Percentiles rank a stretch among this genome's conserved stretches.
phyloP scores from a whole-genome alignment of 2,113 vertebrate genomes.

The Poeciliopsis occidentalis region DNA sequence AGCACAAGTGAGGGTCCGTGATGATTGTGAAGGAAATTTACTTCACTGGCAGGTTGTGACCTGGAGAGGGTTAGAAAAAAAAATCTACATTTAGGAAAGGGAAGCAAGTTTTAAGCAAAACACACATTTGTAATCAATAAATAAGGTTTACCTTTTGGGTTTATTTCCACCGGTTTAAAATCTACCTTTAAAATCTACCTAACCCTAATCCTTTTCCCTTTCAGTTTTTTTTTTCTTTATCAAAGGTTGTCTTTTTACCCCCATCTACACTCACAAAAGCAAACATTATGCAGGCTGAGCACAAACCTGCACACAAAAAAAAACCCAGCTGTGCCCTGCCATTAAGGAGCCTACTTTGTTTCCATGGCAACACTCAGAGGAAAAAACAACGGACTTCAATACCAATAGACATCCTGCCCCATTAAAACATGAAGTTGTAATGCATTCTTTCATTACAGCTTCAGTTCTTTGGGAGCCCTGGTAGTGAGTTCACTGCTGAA shows the following conservation, averaged over 20 bases:
- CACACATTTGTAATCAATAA: not conserved
- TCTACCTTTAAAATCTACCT: constrained; percentile 10
- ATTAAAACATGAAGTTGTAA: constrained; percentile 40
- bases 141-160: constrained; percentile 8
- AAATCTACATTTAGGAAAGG: constrained; percentile 12
- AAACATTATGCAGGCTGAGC: constrained; percentile 34
- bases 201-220: not conserved
- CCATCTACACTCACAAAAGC: constrained; percentile 6
- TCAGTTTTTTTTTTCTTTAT: constrained; percentile 31
- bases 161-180: constrained; percentile 26
- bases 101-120: not conserved
- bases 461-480: constrained; percentile 52
- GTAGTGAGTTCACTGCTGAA: constrained; percentile 54
- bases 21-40: constrained; percentile 42
- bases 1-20: constrained; percentile 58
- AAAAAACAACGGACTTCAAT: constrained; percentile 63
- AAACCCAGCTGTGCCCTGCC: constrained; percentile 5
- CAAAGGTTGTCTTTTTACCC: constrained; percentile 13
- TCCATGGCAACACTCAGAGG: constrained; percentile 69
- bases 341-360: constrained; percentile 46
- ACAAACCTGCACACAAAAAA: constrained; percentile 4
- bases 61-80: constrained; percentile 55
- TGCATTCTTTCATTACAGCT: constrained; percentile 39
- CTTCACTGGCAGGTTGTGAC: constrained; percentile 68
- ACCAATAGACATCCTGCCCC: constrained; percentile 1